Percentiles rank a stretch among this genome's conserved stretches.
Evolutionary conservation across 2,888 invertebrate genomes (phyloP).

Genomic region (Drosophila birchii): DNA sequence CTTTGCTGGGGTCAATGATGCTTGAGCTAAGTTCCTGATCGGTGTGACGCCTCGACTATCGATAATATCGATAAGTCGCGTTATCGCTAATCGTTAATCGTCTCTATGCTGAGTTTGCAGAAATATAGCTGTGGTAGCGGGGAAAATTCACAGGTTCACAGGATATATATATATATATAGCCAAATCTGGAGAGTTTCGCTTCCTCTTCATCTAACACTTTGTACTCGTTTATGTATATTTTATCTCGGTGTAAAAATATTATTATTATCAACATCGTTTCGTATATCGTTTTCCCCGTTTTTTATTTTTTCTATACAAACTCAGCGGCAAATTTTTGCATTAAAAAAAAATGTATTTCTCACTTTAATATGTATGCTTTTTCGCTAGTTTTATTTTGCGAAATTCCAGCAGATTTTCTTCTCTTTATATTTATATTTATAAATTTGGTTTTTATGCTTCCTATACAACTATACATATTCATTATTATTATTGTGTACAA

Average conservation of each 20-base stretch:
- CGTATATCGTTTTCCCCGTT: conserved; percentile 13
- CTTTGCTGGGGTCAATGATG: conserved; percentile 45
- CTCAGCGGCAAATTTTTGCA: conserved; percentile 59
- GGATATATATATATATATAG: conserved; percentile 17
- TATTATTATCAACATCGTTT: conserved; percentile 49
- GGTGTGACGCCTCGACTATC: conserved; percentile 38
- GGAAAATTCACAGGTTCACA: conserved; percentile 1
- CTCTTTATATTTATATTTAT: conserved; percentile 49
- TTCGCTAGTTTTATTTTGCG: conserved; percentile 16
- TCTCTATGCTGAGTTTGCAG: conserved; percentile 56
- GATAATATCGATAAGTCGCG: conserved; percentile 9
- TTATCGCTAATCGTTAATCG: conserved; percentile 1
- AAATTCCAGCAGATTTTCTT: conserved; percentile 12
- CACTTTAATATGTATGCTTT: conserved; percentile 29
- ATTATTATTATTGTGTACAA: conserved; percentile 64
- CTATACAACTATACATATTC: conserved; percentile 50
- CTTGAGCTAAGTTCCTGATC: conserved; percentile 78
- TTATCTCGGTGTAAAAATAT: conserved; percentile 72
- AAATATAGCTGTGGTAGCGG: neutral
- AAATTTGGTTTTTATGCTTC: conserved; percentile 39
- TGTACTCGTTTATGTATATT: conserved; percentile 64
- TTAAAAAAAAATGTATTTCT: conserved; percentile 45
- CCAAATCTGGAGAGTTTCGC: conserved; percentile 31
- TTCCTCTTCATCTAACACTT: conserved; percentile 50
- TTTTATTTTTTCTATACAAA: conserved; percentile 66